Evolutionary conservation across 1,140 invertebrate species (phyloP).

Genomic region (Cotesia chilonis): DNA sequence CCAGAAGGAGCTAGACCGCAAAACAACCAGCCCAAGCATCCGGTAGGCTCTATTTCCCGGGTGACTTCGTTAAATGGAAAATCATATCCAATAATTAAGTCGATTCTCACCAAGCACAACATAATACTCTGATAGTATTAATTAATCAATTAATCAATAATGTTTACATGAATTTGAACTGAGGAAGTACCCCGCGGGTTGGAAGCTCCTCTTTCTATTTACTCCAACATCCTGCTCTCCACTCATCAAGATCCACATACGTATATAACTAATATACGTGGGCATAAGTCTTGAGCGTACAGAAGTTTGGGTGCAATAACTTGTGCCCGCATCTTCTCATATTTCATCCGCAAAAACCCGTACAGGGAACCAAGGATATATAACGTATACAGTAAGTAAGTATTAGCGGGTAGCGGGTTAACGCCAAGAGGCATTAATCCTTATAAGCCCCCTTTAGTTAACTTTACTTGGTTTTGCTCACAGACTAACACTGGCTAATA

Average conservation of each 20-base stretch:
- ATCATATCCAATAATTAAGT: too few species aligned
- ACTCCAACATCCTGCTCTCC: slow-evolving; percentile 1
- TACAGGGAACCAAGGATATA: not conserved
- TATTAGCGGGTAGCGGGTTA: not conserved
- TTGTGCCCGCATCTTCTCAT: slow-evolving; percentile 26
- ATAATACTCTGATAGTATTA: too few species aligned
- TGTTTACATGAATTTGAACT: too few species aligned
- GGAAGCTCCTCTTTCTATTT: slow-evolving; percentile 7
- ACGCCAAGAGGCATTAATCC: slow-evolving; percentile 9
- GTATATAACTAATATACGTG: slow-evolving; percentile 5
- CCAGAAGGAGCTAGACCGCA: too few species aligned
- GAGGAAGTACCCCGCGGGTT: too few species aligned
- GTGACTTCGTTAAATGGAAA: slow-evolving; percentile 10
- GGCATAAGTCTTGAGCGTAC: not conserved
- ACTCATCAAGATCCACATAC: slow-evolving; percentile 18
- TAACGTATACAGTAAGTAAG: not conserved
- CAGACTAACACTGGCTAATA: too few species aligned
- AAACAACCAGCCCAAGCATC: slow-evolving; percentile 1
- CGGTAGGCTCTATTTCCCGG: slow-evolving; percentile 14
- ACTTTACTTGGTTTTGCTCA: not conserved
- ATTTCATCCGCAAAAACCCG: slow-evolving; percentile 26
- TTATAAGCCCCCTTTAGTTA: not conserved
- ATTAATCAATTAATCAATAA: too few species aligned
- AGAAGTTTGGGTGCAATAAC: slow-evolving; percentile 21
- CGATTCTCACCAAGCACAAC: too few species aligned